Base-by-base conservation (phyloP, 2,113 vertebrate species). In the Rana temporaria region DNA sequence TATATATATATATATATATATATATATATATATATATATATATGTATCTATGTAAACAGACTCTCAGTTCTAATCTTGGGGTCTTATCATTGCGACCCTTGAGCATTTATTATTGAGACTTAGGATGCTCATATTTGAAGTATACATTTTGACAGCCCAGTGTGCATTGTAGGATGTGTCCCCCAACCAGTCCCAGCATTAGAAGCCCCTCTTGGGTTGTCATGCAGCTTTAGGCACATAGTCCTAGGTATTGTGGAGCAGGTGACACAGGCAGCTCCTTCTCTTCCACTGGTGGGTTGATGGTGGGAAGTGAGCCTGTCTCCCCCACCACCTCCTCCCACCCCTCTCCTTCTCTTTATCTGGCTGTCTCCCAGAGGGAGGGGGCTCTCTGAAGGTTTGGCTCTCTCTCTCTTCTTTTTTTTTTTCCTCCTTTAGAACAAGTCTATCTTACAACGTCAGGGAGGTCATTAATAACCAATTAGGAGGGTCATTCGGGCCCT, bases 381-480 rank as follows among this genome's bases (percentile, higher is more conserved):
- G 88, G 81, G 71, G 82, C 83, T 69, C 78, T 84, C 85, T 89
- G 87, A 88, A 89, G 85, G 85, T 85, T 86, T 78, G 88, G 88
- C 67, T 87, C 85, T 85, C 90, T 86, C 84, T 86, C 66, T 88
- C 86, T 69, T 87, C 85, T 85, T 90, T 86, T 85, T 86, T 69
- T 88, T 86, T 71, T 87, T 86, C 84, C 89, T 86, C 85, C 86
- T 86, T 88, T 88, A 87, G 89, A 84, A 89, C 93, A 89, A 93
- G 90, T 93, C 94, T 93, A 90, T 89, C 86, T 82, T 87, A 78
- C 90, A 88, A 92, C 91, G 93, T 92, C 94, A 96, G 95, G 95
- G 92, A 93, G 94, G 95, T 95, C 96, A 97, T 97, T 96, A 97
- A 96, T 98, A 96, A 96, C 95, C 97, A 96, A 98, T 98, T 97